Base-by-base conservation (phyloP, 2,113 vertebrate species). In the Nothoprocta perdicaria region DNA sequence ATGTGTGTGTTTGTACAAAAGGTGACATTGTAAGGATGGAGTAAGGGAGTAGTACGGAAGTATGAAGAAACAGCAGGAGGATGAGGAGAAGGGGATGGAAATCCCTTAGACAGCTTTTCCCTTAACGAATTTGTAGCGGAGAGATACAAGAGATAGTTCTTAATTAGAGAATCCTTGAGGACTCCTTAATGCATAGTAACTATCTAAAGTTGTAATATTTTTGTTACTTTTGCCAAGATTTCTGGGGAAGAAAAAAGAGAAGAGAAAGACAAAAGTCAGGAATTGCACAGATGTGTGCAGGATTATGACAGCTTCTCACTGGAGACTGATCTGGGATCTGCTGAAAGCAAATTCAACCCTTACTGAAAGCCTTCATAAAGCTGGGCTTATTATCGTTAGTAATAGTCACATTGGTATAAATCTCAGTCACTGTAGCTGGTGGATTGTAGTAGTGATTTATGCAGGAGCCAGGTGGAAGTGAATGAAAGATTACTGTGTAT, bases 91-190 rank as follows among this genome's bases (percentile, higher is more conserved):
- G 16, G 9, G 29, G 24, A 21, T 35, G 52, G 17, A 55, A 66
- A 71, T 86, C 45, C 73, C 67, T 93, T 82, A 83, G 73, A 17
- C 67, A 89, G 16, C 17, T 85, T 26, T 95, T 80, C 45, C 72
- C 45, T 4, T 58, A 50, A 80, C 61, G 14, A n/a, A 50, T 80
- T 85, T 26, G 18, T 35, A 58, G 45, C 45, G 80, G 58, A 50
- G 29, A 80, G 80, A 78, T 38, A 40, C 58, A 80, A 77, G 79
- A 90, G 50, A 93, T 69, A 80, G 45, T 82, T 40, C 19, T 73
- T 95, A 86, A 91, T 96, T 80, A 87, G 82, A 92, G 65, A 92
- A 75, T 53, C 52, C 76, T 91, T 76, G 31, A 90, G 81, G 50
- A 50, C 80, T 89, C 45, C 65, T 81, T 84, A 93, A 80, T 80